Base-by-base conservation (phyloP, 2,888 invertebrate species). In the Mimas tiliae region DNA sequence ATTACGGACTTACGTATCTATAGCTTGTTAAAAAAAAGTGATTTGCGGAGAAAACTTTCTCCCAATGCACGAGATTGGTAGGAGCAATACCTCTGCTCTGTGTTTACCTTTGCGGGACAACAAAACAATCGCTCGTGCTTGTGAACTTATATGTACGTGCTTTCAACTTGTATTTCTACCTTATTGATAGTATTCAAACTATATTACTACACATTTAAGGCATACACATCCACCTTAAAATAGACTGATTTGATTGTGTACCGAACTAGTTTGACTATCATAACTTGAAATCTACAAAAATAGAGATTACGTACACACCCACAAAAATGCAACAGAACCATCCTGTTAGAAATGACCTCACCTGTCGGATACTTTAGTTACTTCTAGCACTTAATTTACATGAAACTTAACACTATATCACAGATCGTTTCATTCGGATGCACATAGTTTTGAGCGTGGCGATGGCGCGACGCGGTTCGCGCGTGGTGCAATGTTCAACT, bases 341-440 rank as follows among this genome's bases (percentile, higher is more conserved):
- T 64, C 55, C 42, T 63, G 63, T 63, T 68, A 67, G 64, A 65
- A 65, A 62, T 72, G 77, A 75, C 77, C 86, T 88, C 78, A 87
- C 85, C 85, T 85, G 80, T 75, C 74, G 66, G 66, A 70, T 74
- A 80, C 73, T 80, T 73, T 68, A 77, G 74, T 78, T 76, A 83
- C 75, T 82, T 79, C 72, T 71, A 81, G 77, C 78, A 85, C 82
- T 83, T 82, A 81, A 78, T 74, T 79, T 77, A 79, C 74, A 81
- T 81, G 84, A 80, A 88, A 89, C 89, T 90, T 91, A 92, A 85
- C 84, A 90, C 88, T 92, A 90, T 89, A 91, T 91, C 90, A 93
- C 91, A 91, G 87, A 88, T 88, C 82, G 86, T 87, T 89, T 86
- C 80, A 81, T 84, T 84, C 80, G 85, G 81, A 79, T 86, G 86